These are phyloP conservation scores for Meganola albula DNA, from an alignment of 2,888 invertebrate genomes.

Conservation along the genomic window DNA sequence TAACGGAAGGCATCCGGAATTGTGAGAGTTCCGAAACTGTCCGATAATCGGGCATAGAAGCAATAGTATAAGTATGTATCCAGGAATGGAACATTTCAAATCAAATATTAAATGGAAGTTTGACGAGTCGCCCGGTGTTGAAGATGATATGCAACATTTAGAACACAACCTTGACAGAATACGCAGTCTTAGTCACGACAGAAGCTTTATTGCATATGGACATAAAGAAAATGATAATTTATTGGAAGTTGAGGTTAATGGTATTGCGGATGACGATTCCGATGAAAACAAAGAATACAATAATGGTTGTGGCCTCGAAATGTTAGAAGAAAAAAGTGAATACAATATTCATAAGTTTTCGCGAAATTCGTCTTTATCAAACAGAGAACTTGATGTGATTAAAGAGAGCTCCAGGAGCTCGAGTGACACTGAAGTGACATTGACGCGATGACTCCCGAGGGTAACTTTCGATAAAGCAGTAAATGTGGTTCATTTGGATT, in stretches of 20 bases:
- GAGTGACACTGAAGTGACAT: conserved; percentile 73
- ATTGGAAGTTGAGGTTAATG: conserved; percentile 69
- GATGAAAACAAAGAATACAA: conserved; percentile 60
- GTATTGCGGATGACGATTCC: conserved; percentile 51
- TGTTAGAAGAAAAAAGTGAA: conserved; percentile 65
- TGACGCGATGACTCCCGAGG: conserved; percentile 72
- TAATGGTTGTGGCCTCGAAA: conserved; percentile 47
- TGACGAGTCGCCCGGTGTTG: conserved; percentile 54
- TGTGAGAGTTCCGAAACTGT: conserved; percentile 75
- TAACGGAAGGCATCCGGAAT: conserved; percentile 70
- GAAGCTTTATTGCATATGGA: conserved; percentile 54
- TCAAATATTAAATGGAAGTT: conserved; percentile 73
- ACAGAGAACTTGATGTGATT: conserved; percentile 72
- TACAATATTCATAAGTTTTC: conserved; percentile 67
- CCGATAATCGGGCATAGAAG: conserved; percentile 76
- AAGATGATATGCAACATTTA: conserved; percentile 60
- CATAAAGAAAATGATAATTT: conserved; percentile 61
- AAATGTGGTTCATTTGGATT: conserved; percentile 61
- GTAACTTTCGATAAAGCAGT: conserved; percentile 67
- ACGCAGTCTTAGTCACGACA: conserved; percentile 67
- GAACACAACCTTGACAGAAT: conserved; percentile 72
- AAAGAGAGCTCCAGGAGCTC: conserved; percentile 75
- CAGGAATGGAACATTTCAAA: conserved; percentile 70
- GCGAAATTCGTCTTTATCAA: conserved; percentile 66
- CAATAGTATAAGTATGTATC: conserved; percentile 70